Evolutionary conservation across 2,888 invertebrate genomes (phyloP).

Genomic region (Andrena trimmerana): DNA sequence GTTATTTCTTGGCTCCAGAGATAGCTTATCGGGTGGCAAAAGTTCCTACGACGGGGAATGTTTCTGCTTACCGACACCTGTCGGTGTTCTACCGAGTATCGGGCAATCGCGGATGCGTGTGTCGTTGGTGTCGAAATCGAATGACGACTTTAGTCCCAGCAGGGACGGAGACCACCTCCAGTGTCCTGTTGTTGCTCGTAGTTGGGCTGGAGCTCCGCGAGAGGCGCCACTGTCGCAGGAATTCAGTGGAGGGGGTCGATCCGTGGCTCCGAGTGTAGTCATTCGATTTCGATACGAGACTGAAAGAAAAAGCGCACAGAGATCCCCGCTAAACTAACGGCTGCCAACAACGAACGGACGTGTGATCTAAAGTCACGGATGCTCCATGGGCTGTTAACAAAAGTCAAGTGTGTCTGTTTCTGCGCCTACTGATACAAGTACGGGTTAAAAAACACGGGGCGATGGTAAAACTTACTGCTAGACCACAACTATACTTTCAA

Average conservation of each 20-base stretch:
- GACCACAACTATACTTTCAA: conserved; percentile 72
- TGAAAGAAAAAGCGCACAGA: conserved; percentile 21
- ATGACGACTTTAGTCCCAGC: conserved; percentile 47
- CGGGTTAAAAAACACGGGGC: conserved; percentile 56
- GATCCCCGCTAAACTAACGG: conserved; percentile 24
- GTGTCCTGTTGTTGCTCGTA: too few species aligned
- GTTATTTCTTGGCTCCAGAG: not conserved
- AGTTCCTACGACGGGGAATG: not conserved
- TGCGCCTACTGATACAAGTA: conserved; percentile 56
- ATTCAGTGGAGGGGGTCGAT: not conserved
- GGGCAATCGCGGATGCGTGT: conserved; percentile 41
- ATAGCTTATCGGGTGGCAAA: not conserved
- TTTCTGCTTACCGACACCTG: not conserved
- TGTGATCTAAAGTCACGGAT: conserved; percentile 25
- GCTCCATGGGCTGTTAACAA: conserved; percentile 34
- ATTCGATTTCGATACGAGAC: conserved; percentile 40
- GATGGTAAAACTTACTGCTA: conserved; percentile 70
- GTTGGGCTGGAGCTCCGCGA: not conserved
- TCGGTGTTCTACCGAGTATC: conserved; percentile 35
- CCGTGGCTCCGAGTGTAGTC: conserved; percentile 6
- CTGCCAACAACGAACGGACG: conserved; percentile 19
- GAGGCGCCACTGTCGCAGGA: not conserved
- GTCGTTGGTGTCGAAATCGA: conserved; percentile 57
- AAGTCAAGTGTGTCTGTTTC: conserved; percentile 33
- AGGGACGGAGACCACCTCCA: not conserved